These are phyloP conservation scores for Syngnathoides biaculeatus DNA, from an alignment of 2,113 vertebrate species.

Conservation along the genomic window DNA sequence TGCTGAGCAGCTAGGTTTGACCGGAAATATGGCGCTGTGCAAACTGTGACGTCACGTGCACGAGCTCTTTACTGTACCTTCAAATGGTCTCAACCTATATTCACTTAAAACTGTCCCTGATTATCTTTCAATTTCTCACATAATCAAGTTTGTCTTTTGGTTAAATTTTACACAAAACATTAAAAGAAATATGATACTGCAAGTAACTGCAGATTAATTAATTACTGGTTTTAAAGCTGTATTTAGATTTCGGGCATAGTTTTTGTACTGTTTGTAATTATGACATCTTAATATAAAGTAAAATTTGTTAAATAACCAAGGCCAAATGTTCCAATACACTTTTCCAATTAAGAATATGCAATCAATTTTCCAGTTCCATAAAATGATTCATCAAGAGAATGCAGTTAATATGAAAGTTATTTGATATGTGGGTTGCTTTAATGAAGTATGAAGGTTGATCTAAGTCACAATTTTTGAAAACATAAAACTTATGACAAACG, in stretches of 20 bases:
- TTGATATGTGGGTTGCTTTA: not conserved
- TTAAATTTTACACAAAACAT: not conserved
- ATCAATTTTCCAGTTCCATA: too few relatives aligned
- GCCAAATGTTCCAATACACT: not conserved
- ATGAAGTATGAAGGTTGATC: not conserved
- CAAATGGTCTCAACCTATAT: not conserved
- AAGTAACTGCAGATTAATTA: not conserved
- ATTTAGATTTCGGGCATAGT: not conserved
- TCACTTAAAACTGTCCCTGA: not conserved
- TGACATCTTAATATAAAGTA: not conserved
- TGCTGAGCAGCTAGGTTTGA: too few relatives aligned
- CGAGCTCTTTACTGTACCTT: too few relatives aligned
- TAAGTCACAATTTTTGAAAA: not conserved
- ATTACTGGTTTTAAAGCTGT: not conserved
- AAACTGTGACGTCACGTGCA: too few relatives aligned
- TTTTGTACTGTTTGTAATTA: not conserved
- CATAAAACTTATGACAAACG: not conserved
- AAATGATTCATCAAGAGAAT: slow-evolving; percentile 13
- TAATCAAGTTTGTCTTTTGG: not conserved
- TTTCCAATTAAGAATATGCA: too few relatives aligned
- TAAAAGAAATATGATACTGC: not conserved
- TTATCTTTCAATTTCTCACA: not conserved
- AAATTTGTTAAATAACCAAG: not conserved
- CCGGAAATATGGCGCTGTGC: too few relatives aligned
- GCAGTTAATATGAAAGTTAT: slow-evolving; percentile 8